Base-by-base conservation (phyloP, 2,797 vertebrate species). In the Pelobates cultripes region DNA sequence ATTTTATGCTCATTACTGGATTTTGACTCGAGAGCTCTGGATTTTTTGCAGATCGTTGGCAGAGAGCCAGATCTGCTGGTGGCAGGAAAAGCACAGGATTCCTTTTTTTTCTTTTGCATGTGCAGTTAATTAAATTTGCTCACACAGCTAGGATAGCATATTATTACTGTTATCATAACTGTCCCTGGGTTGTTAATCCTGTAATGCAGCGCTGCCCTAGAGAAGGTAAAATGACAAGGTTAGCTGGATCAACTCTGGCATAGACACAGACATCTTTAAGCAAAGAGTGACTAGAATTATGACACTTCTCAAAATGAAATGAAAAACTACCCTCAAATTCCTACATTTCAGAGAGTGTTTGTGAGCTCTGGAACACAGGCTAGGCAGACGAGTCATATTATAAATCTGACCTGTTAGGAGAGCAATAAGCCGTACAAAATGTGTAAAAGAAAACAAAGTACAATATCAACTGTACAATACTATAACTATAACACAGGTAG, bases 61-160 rank as follows among this genome's bases (percentile, higher is more conserved):
- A 78, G 71, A 7, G 73, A 76, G 75, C 73, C 86, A 86, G 84
- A 51, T 3, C 57, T 77, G 67, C 61, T 64, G 51, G 15, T 80
- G n/a, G 84, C 61, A 82, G 76, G 15, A 85, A 88, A 75, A 78
- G 42, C 66, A 1, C 66, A 84, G 68, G 85, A 87, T 80, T 77
- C 43, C 13, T 57, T 63, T 40, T 40, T 85, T 83, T 40, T 85
- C 82, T 79, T 47, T 66, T 76, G 74, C 67, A 64, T 79, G 44
- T 86, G 66, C 73, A 82, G 84, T 87, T 88, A 90, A 92, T 91
- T 88, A 88, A 87, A 90, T 88, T 81, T 86, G 80, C 83, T 88
- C 80, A 70, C 82, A 88, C 68, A 83, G 85, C 84, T 83, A 70
- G 53, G 4, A 83, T 87, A 87, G 81, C 77, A 86, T 85, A 86